Percentiles rank a stretch among this genome's conserved stretches.
Evolutionary conservation across 1,140 invertebrate species (phyloP).

Genomic region (Drosophila busckii): DNA sequence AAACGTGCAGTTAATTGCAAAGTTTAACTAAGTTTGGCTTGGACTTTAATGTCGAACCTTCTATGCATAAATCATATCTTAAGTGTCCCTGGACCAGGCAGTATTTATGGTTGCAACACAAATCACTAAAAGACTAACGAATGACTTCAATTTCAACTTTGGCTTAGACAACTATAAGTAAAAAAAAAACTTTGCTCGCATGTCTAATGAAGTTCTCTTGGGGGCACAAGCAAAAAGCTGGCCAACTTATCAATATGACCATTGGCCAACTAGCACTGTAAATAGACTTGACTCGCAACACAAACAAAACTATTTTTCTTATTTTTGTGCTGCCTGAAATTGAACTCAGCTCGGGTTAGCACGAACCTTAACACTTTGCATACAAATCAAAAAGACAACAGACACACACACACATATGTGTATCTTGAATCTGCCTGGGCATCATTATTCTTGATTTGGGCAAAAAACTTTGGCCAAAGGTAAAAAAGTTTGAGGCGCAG

Average conservation of each 20-base stretch:
- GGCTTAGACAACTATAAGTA: too few species aligned
- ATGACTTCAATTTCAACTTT: constrained; percentile 18
- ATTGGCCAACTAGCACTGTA: constrained; percentile 60
- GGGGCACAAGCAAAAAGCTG: constrained; percentile 29
- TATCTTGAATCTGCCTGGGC: constrained; percentile 56
- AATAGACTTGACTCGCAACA: constrained; percentile 35
- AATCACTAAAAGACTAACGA: constrained; percentile 15
- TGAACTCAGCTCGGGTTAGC: constrained; percentile 44
- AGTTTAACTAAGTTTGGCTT: background rate
- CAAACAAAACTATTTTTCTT: constrained; percentile 46
- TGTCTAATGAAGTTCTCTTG: constrained; percentile 58
- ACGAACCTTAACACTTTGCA: constrained; percentile 64
- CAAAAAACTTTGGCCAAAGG: constrained; percentile 46
- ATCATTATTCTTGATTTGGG: constrained; percentile 70
- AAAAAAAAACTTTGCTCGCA: constrained; percentile 48
- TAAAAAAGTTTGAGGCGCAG: constrained; percentile 45
- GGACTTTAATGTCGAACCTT: too few species aligned
- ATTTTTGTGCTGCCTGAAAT: constrained; percentile 32
- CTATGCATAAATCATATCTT: too few species aligned
- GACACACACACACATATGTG: constrained; percentile 26
- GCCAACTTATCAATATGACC: constrained; percentile 61
- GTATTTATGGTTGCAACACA: constrained; percentile 8
- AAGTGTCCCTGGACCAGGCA: too few species aligned
- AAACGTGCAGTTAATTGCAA: constrained; percentile 4
- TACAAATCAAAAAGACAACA: constrained; percentile 63